These are phyloP conservation scores for Anas platyrhynchos DNA, from an alignment of 2,113 vertebrate genomes.

Conservation along the genomic window DNA sequence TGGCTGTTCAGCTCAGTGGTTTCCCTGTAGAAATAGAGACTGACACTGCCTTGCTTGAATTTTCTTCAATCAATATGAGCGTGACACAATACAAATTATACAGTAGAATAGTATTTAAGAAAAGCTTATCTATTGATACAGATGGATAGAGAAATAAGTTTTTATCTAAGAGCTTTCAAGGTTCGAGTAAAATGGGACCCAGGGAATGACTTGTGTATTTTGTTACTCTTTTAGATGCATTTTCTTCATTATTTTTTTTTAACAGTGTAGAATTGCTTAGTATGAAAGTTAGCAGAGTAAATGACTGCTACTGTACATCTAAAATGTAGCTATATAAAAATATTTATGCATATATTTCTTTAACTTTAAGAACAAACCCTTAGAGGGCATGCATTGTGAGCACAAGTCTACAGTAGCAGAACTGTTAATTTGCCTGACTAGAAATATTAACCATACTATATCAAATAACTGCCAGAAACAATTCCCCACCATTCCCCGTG, in stretches of 20 bases:
- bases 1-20: conserved; percentile 78
- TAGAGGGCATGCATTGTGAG: conserved; percentile 52
- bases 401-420: conserved; percentile 81
- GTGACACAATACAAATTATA: conserved; percentile 82
- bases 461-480: conserved; percentile 96
- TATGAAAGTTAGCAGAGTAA: background rate
- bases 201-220: background rate
- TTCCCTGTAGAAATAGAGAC: conserved; percentile 81
- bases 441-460: conserved; percentile 93
- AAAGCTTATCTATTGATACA: conserved; percentile 64
- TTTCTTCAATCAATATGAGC: conserved; percentile 80
- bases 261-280: background rate
- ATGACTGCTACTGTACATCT: background rate
- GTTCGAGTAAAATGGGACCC: background rate
- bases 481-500: conserved; percentile 86
- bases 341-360: conserved; percentile 55
- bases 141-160: conserved; percentile 49
- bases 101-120: conserved; percentile 54
- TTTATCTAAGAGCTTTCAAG: conserved; percentile 58
- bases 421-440: conserved; percentile 96
- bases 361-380: conserved; percentile 74
- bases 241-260: background rate
- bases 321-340: background rate
- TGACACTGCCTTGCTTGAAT: conserved; percentile 66
- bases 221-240: background rate